Evolutionary conservation across 2,888 invertebrate genomes (phyloP).

Genomic region (Phyto melanocephala): DNA sequence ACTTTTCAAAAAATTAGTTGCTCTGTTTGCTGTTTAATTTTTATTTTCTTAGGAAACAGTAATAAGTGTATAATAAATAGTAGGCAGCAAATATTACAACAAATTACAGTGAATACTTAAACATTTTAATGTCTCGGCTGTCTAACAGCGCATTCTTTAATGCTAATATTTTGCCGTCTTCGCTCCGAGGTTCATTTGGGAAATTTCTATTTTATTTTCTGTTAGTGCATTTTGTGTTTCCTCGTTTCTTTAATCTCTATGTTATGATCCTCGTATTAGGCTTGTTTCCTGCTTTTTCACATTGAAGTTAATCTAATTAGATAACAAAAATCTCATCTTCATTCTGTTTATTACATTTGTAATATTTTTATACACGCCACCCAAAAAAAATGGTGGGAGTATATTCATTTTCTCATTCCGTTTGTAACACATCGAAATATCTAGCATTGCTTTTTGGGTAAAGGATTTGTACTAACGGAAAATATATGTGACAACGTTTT

Average conservation of each 20-base stretch:
- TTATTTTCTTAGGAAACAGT: not conserved
- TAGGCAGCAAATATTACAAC: slow-evolving; percentile 7
- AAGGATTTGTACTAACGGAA: too few relatives aligned
- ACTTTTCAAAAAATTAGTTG: slow-evolving; percentile 46
- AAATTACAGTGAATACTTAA: slow-evolving; percentile 29
- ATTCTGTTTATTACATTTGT: not conserved
- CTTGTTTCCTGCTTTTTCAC: not conserved
- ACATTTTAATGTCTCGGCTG: slow-evolving; percentile 36
- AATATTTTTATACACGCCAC: not conserved
- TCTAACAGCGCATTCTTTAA: slow-evolving; percentile 5
- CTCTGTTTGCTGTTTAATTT: not conserved
- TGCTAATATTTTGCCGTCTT: too few relatives aligned
- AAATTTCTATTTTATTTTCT: too few relatives aligned
- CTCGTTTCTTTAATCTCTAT: not conserved
- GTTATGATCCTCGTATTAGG: not conserved
- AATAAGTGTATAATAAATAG: not conserved
- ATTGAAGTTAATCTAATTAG: slow-evolving; percentile 53
- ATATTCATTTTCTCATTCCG: too few relatives aligned
- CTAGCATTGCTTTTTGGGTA: too few relatives aligned
- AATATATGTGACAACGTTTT: too few relatives aligned
- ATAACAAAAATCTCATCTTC: slow-evolving; percentile 8
- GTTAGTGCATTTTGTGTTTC: not conserved
- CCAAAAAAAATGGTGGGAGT: too few relatives aligned
- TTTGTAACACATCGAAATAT: too few relatives aligned
- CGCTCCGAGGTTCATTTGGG: too few relatives aligned